Percentiles rank a stretch among this genome's conserved stretches.
Evolutionary conservation across 2,113 vertebrate genomes (phyloP).

Genomic region (Cyphomyrus plagiostoma): DNA sequence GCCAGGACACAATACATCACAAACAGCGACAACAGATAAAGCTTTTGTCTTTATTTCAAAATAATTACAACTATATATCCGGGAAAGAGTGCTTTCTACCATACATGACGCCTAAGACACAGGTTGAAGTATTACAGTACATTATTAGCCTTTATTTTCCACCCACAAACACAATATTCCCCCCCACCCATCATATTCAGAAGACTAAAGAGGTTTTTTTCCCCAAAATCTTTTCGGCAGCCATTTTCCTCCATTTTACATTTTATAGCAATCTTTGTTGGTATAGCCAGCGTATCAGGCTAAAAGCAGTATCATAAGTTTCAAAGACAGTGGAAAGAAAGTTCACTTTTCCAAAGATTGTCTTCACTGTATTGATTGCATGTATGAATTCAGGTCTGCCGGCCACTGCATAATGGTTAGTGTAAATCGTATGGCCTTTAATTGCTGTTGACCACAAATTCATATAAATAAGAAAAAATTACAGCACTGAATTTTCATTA

Average conservation of each 20-base stretch:
- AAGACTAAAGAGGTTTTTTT: not conserved
- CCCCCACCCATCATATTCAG: not conserved
- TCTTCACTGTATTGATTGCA: not conserved
- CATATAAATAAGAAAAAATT: not conserved
- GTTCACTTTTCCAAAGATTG: not conserved
- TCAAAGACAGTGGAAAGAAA: not conserved
- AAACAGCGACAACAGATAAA: not conserved
- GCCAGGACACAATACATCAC: not conserved
- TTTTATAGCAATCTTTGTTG: not conserved
- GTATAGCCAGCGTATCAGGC: not conserved
- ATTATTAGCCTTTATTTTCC: not conserved
- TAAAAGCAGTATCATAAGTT: not conserved
- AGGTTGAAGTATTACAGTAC: not conserved
- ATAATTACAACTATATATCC: not conserved
- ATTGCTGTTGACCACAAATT: not conserved
- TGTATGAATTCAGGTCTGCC: not conserved
- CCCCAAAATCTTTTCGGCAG: not conserved
- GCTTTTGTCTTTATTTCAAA: not conserved
- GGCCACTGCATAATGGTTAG: not conserved
- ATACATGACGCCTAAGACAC: not conserved
- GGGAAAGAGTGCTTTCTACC: not conserved
- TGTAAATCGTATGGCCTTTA: not conserved
- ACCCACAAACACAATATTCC: not conserved
- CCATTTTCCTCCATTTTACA: not conserved
- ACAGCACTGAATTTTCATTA: not conserved